Conservation (phyloP, 35 echinoderm and acorn worm species). For the Diadema setosum region DNA sequence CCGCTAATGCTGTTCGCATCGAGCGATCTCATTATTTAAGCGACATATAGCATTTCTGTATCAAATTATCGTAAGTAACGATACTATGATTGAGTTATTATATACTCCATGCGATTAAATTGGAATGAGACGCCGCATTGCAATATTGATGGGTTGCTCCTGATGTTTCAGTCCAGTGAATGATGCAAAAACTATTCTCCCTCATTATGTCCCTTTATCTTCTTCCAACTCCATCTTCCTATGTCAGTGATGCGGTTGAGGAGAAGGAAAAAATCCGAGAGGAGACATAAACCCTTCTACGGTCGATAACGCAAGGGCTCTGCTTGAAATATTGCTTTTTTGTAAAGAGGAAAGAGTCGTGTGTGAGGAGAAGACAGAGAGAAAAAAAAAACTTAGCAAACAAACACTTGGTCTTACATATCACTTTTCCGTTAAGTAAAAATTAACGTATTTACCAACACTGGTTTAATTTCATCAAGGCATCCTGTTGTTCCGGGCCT, state of each 20-base stretch:
- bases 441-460: constrained; percentile 36
- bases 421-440: constrained; percentile 30
- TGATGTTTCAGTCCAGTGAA: background rate
- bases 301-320: too few relatives aligned
- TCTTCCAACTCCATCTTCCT: too few relatives aligned
- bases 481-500: constrained; percentile 10
- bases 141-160: background rate
- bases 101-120: constrained; percentile 5
- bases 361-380: too few relatives aligned
- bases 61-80: background rate
- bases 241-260: too few relatives aligned
- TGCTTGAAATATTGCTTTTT: background rate
- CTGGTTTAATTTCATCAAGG: constrained; percentile 17
- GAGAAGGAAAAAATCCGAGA: too few relatives aligned
- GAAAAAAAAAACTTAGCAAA: background rate
- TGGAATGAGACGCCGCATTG: background rate
- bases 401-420: constrained; percentile 21
- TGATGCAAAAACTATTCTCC: too few relatives aligned
- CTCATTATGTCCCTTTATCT: too few relatives aligned
- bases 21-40: background rate
- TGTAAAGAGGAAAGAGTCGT: too few relatives aligned
- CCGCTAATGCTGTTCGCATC: background rate
- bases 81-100: constrained; percentile 1
- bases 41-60: background rate
- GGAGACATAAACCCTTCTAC: too few relatives aligned